A percentile compares a stretch with the other conserved stretches of the same genome.
Conservation (phyloP, 1,140 invertebrate species). For the Aphelinus certus region DNA sequence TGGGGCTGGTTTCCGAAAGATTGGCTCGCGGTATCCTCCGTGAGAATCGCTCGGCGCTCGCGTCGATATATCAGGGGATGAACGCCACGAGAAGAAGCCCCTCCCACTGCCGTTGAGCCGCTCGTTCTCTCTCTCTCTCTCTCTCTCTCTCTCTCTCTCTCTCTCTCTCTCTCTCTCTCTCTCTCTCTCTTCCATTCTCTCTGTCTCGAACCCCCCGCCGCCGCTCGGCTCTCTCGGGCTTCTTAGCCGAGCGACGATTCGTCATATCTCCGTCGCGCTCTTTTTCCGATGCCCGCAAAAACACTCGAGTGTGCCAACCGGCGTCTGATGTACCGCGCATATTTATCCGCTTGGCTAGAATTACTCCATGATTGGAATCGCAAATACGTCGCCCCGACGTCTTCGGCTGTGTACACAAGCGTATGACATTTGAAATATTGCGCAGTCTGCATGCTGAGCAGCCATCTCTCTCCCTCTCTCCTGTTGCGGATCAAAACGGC, state of each 20-base stretch:
- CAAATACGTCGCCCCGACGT: not conserved
- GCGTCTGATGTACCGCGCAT: not conserved
- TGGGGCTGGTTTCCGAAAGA: conserved; percentile 66
- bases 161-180: not conserved
- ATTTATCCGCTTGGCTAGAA: conserved; percentile 9
- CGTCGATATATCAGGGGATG: conserved; percentile 66
- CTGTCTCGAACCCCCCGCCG: not conserved
- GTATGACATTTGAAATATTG: not conserved
- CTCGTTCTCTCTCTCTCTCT: too few species aligned
- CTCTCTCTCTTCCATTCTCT: not conserved
- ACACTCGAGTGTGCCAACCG: too few species aligned
- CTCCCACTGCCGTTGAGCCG: not conserved
- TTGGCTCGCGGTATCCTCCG: conserved; percentile 65
- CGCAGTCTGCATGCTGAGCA: not conserved
- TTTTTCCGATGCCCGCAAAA: not conserved
- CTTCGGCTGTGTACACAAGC: not conserved
- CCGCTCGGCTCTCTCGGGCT: not conserved
- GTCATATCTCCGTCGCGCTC: conserved; percentile 13
- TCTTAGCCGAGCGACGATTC: conserved; percentile 5
- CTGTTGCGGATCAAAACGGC: too few species aligned
- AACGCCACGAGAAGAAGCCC: conserved; percentile 43
- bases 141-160: not conserved
- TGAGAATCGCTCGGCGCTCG: conserved; percentile 62
- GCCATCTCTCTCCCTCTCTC: too few species aligned
- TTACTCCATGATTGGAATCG: conserved; percentile 21